These are phyloP conservation scores for Myopa testacea DNA, from an alignment of 2,888 invertebrate genomes.

Conservation along the genomic window DNA sequence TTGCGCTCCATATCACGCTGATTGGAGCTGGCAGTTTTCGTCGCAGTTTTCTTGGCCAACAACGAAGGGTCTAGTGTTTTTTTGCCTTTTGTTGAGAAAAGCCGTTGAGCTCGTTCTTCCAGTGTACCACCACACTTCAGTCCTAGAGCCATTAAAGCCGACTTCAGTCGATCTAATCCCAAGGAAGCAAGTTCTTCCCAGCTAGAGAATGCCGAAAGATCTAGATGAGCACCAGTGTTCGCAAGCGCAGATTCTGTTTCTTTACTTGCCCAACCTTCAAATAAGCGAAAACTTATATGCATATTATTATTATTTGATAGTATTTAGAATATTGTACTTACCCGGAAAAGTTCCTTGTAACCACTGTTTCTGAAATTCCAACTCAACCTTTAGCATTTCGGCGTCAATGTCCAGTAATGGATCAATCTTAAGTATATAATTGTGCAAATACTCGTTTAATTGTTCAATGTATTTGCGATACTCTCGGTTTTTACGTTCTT, in stretches of 20 bases:
- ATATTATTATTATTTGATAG: background rate
- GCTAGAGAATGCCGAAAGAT: slow-evolving; percentile 97
- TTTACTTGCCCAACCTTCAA: slow-evolving; percentile 89
- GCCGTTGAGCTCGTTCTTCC: slow-evolving; percentile 95
- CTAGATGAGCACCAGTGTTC: slow-evolving; percentile 95
- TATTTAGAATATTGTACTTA: background rate
- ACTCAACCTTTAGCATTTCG: slow-evolving; percentile 82
- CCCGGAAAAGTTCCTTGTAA: slow-evolving; percentile 90
- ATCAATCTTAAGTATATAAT: slow-evolving; percentile 84
- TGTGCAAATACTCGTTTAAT: slow-evolving; percentile 86
- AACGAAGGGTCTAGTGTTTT: slow-evolving; percentile 91
- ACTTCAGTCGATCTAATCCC: slow-evolving; percentile 96
- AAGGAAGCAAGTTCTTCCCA: slow-evolving; percentile 97
- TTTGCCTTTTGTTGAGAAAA: slow-evolving; percentile 96
- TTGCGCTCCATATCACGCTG: slow-evolving; percentile 77
- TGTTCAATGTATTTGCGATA: slow-evolving; percentile 86
- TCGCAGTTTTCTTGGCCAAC: slow-evolving; percentile 87
- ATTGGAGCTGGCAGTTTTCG: slow-evolving; percentile 70
- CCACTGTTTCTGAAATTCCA: slow-evolving; percentile 90
- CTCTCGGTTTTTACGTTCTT: slow-evolving; percentile 88
- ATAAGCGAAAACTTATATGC: background rate
- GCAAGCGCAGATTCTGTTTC: slow-evolving; percentile 93
- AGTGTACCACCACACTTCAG: slow-evolving; percentile 98
- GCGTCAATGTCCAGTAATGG: slow-evolving; percentile 86
- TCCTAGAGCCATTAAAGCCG: slow-evolving; percentile 94